Percentiles rank a stretch among this genome's conserved stretches.
These are phyloP conservation scores for Antitype chi DNA, from an alignment of 2,888 invertebrate genomes.

Conservation along the genomic window DNA sequence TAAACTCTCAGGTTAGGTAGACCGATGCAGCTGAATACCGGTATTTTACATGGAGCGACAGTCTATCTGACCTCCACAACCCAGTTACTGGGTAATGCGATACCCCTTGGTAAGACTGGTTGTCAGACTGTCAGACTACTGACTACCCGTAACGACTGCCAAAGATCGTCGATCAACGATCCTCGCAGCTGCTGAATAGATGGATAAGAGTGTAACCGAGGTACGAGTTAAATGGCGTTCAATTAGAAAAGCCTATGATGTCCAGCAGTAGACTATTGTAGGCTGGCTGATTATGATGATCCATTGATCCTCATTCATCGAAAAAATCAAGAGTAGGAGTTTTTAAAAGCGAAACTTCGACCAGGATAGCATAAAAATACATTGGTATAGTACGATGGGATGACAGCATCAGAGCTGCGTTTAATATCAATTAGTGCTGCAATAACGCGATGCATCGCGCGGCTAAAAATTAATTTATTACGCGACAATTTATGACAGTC, in stretches of 20 bases:
- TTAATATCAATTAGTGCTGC: slow-evolving; percentile 70
- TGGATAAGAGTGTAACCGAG: neutral
- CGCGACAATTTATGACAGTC: slow-evolving; percentile 54
- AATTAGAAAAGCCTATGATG: neutral
- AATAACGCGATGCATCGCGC: slow-evolving; percentile 64
- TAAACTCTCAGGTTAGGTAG: no score
- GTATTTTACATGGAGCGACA: no score
- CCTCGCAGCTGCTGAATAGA: neutral
- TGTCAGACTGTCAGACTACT: no score
- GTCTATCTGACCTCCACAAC: no score
- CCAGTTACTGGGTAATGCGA: no score
- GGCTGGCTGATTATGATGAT: neutral
- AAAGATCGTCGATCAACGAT: no score
- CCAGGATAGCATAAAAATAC: slow-evolving; percentile 30
- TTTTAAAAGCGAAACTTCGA: slow-evolving; percentile 14
- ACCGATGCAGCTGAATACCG: neutral
- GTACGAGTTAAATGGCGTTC: neutral
- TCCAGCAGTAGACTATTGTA: no score
- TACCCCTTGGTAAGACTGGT: no score
- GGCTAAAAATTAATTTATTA: slow-evolving; percentile 75
- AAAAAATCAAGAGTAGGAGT: neutral
- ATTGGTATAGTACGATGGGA: slow-evolving; percentile 42
- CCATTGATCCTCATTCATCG: neutral
- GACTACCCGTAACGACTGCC: no score
- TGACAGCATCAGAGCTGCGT: slow-evolving; percentile 60